Conservation (phyloP, 2,797 vertebrate species). For the Poeciliopsis presidionis region DNA sequence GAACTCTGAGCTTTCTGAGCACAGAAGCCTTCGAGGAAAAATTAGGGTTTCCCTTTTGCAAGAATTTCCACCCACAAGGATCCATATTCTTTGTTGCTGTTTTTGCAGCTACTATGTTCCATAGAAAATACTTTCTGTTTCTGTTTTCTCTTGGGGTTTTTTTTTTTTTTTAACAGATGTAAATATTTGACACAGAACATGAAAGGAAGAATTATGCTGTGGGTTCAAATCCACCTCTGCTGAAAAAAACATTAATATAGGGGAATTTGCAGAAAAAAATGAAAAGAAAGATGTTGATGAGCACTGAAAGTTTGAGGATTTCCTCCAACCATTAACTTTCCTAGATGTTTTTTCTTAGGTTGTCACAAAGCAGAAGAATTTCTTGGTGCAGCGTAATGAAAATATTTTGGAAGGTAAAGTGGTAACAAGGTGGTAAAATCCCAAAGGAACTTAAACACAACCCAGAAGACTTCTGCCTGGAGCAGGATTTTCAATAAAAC, state of each 20-base stretch:
- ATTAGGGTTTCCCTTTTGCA: conserved; percentile 59
- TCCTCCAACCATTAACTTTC: conserved; percentile 19
- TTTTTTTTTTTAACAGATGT: not conserved
- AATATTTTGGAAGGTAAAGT: not conserved
- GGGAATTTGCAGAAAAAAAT: not conserved
- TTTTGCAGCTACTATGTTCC: conserved; percentile 5
- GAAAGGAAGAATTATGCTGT: not conserved
- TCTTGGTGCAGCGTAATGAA: not conserved
- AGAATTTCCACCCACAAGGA: conserved; percentile 48
- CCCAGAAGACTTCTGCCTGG: not conserved
- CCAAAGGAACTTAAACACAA: not conserved
- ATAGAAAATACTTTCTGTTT: conserved; percentile 13
- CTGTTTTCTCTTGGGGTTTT: not conserved
- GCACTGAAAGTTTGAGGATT: conserved; percentile 1
- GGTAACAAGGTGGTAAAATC: conserved; percentile 10
- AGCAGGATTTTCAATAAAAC: not conserved
- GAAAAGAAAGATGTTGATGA: not conserved
- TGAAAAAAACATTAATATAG: not conserved
- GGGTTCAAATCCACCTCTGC: not conserved
- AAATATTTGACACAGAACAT: conserved; percentile 5
- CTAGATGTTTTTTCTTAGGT: conserved; percentile 13
- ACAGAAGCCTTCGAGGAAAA: conserved; percentile 58
- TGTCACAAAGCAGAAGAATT: conserved; percentile 17
- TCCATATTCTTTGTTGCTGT: conserved; percentile 16
- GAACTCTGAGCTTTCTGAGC: conserved; percentile 48